Conservation (phyloP, 2,888 invertebrate genomes). For the Cryptocephalus moraei region DNA sequence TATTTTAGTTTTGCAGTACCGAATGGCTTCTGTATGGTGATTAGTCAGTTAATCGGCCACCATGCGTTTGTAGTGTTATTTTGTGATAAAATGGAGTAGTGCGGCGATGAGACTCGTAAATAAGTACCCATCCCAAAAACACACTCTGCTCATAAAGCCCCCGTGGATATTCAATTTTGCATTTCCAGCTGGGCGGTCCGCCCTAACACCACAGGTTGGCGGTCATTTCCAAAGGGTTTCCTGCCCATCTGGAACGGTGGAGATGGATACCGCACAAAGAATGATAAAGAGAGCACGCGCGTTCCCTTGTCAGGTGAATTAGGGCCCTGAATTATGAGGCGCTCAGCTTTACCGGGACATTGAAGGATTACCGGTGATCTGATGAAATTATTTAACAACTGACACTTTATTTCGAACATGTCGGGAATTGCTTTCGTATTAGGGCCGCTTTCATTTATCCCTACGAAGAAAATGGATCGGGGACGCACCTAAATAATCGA, state of each 20-base stretch:
- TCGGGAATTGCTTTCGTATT: neutral
- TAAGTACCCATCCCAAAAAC: no score
- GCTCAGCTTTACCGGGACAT: constrained; percentile 25
- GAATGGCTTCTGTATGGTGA: no score
- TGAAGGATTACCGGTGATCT: constrained; percentile 32
- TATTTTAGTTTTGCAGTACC: no score
- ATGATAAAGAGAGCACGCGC: constrained; percentile 24
- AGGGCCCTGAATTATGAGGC: constrained; percentile 33
- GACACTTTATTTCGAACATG: constrained; percentile 8
- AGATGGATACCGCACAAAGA: constrained; percentile 16
- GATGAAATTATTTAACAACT: constrained; percentile 31
- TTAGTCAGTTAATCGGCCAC: no score
- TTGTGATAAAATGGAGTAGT: no score
- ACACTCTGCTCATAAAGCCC: no score
- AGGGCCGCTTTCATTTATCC: constrained; percentile 1
- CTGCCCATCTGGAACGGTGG: neutral
- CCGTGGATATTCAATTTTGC: no score
- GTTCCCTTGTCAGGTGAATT: constrained; percentile 33
- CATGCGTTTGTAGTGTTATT: no score
- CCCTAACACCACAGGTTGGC: neutral
- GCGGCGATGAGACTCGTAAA: no score
- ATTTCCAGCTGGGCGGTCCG: no score
- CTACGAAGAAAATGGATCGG: no score
- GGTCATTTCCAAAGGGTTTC: constrained; percentile 4
- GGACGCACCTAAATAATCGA: no score